phyloP scores from a whole-genome alignment of 1,140 invertebrate species.

The Bradysia coprophila region DNA sequence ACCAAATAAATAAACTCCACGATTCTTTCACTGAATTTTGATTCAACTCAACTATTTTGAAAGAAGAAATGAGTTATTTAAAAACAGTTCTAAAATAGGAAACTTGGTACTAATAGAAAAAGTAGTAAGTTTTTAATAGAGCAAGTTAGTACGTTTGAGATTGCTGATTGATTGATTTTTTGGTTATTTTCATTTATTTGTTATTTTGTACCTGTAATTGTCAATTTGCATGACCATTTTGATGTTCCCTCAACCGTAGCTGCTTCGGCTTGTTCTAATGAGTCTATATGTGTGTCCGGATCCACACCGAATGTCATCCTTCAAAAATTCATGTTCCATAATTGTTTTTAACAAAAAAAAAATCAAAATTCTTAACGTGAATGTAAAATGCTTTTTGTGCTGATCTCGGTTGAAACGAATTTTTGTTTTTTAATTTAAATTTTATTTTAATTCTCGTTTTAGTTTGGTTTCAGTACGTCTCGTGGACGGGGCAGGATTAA shows the following conservation, averaged over 20 bases:
- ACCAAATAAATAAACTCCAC: no score
- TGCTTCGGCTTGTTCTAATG: slow-evolving; percentile 92
- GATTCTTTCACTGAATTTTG: no score
- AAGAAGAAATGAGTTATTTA: no score
- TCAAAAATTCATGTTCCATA: slow-evolving; percentile 7
- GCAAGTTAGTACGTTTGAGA: background rate
- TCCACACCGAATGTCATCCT: slow-evolving; percentile 95
- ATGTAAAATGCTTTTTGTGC: no score
- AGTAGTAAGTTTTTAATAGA: no score
- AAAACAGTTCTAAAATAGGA: no score
- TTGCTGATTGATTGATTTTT: background rate
- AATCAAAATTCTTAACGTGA: background rate
- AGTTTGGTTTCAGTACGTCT: no score
- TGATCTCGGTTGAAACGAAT: no score
- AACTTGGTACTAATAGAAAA: no score
- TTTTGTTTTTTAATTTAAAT: no score
- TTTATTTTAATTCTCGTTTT: no score
- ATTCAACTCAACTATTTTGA: no score
- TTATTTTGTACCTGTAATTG: slow-evolving; percentile 69
- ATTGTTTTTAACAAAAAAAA: background rate
- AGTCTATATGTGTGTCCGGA: slow-evolving; percentile 96
- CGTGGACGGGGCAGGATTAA: background rate
- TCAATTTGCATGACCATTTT: slow-evolving; percentile 99
- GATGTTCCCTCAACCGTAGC: slow-evolving; percentile 98
- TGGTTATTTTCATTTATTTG: background rate